Evolutionary conservation across 1,140 invertebrate species (phyloP), one percentile per base, ranked within the genome.

Genomic region (Orchesella cincta): DNA sequence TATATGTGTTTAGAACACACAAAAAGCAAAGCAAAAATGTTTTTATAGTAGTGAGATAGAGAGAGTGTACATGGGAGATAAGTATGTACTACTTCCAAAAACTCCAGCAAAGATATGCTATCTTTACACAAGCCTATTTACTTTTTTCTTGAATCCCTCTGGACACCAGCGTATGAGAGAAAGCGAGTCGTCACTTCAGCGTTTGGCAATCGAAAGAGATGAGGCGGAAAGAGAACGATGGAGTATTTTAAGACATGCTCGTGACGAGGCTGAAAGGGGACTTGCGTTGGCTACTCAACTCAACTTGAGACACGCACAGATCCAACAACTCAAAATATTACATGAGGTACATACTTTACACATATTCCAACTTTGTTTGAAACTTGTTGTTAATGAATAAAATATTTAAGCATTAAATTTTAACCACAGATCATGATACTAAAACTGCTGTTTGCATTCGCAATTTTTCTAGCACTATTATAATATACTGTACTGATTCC

Each of bases 221-320:
- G 93, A 95, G 82, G 87, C 92, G 0, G 95, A 97, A 84, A 88
- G 93, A 29, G 94, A 97, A 84, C 90, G 94, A 51, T 96, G 94
- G 89, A 93, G 92, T 80, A 88, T 97, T 71, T 84, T 96, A 78
- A 90, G 93, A 82, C 93, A 94, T 83, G 94, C 94, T 0, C 87
- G 93, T 39, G 94, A 96, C 84, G 94, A 96, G 81, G 92, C 94
- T 0, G 94, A 97, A 86, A 87, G 94, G 77, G 93, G 93, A 23
- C 88, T 96, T 73, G 90, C 92, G 74, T 88, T 96, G 14, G 93
- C 93, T 18, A 92, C 94, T 29, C 93, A 94, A 83, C 89, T 96
- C 2, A 94, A 93, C 80, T 90, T 92, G 35, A 90, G 93, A 81
- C 94, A 97, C 83, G 88, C 93, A 75, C 93, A 94, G 83, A 88